Conservation (phyloP, 30 jellyfish, hydroid and myxozoan species). For the Hydractinia echinata region DNA sequence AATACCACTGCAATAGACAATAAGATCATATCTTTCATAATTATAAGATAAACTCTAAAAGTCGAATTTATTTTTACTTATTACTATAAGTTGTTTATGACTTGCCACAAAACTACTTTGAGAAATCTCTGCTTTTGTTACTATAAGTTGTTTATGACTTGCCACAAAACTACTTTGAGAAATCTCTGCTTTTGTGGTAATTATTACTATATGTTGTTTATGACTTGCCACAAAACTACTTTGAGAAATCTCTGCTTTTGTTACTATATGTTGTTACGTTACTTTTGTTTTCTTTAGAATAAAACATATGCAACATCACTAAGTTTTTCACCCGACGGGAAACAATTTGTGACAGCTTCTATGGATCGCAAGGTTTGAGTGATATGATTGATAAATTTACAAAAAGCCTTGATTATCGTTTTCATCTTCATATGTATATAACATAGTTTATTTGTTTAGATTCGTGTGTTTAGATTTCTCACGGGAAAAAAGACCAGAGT, state of each 20-base stretch:
- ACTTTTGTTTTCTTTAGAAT: slow-evolving; percentile 31
- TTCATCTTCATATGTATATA: neutral
- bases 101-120: too few species aligned
- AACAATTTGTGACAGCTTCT: slow-evolving; percentile 72
- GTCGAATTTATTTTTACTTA: too few species aligned
- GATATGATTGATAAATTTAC: too few species aligned
- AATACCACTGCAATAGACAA: too few species aligned
- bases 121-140: neutral
- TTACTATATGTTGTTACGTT: neutral
- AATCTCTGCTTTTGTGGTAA: neutral
- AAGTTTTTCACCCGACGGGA: slow-evolving; percentile 80
- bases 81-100: too few species aligned
- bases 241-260: neutral
- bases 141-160: too few species aligned
- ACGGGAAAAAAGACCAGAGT: slow-evolving; percentile 94
- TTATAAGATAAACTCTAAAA: too few species aligned
- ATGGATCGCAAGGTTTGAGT: slow-evolving; percentile 75
- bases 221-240: too few species aligned
- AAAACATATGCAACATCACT: slow-evolving; percentile 71
- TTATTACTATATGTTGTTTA: too few species aligned
- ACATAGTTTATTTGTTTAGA: slow-evolving; percentile 1
- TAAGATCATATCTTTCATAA: too few species aligned
- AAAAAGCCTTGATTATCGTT: neutral
- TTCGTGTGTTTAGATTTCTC: slow-evolving; percentile 83
- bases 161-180: too few species aligned